These are phyloP conservation scores for Bothrops jararaca DNA, from an alignment of 2,113 vertebrate genomes.

Conservation along the genomic window DNA sequence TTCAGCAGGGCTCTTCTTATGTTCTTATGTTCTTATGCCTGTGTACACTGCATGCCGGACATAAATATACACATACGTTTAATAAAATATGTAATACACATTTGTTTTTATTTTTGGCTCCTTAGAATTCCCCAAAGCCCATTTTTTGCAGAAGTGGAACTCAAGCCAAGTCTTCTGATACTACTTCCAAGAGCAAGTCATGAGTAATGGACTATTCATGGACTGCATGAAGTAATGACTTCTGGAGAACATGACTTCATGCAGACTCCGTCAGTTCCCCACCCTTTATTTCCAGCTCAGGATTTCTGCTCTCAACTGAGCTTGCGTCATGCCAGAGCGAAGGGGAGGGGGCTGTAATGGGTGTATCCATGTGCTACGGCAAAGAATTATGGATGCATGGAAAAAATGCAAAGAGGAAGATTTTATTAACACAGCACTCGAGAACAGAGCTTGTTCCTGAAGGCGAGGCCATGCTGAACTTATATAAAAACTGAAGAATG, in stretches of 20 bases:
- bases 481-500: background rate
- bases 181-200: background rate
- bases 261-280: background rate
- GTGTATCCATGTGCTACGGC: background rate
- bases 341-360: no score
- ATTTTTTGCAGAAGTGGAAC: background rate
- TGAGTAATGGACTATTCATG: constrained; percentile 22
- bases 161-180: background rate
- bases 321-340: background rate
- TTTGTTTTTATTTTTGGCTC: background rate
- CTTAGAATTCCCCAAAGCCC: background rate
- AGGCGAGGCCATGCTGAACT: background rate
- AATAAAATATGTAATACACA: background rate
- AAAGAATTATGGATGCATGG: background rate
- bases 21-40: no score
- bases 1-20: no score
- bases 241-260: constrained; percentile 14
- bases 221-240: background rate
- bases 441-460: background rate
- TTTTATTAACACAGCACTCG: background rate
- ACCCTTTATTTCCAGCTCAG: background rate
- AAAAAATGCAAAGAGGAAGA: background rate
- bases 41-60: background rate
- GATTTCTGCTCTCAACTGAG: background rate
- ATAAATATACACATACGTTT: background rate